Evolutionary conservation across 2,888 invertebrate species (phyloP), one percentile per base, ranked within the genome.

Genomic region (Lasioglossum pauxillum): DNA sequence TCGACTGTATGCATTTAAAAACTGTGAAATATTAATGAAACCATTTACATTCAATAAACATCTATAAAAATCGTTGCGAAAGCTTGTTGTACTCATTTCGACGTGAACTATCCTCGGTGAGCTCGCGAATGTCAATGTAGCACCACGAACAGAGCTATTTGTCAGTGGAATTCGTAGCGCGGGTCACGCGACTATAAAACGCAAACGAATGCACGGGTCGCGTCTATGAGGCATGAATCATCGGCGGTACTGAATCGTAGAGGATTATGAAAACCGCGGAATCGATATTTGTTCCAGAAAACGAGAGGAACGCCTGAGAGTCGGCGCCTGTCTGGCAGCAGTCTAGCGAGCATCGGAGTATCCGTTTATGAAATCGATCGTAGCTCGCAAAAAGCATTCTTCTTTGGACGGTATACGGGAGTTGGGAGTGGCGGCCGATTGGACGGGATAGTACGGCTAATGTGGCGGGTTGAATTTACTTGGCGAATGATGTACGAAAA

Each of bases 241-340:
- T 77, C 75, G 31, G 38, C 72, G 75, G 74, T 27, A 35, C 64
- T 75, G 75, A 86, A 83, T 86, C 87, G 84, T 69, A 75, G 14
- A 64, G 74, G 80, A 87, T 87, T 87, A 81, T 80, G 75, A 83
- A 86, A 83, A 88, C 79, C 73, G 41, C 64, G 79, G 78, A 80
- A 90, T 90, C 90, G 90, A 90, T 90, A 90, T 90, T 90, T 82
- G 90, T 88, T 88, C 90, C 84, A 90, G 88, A 90, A 90, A 90
- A 87, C 80, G 80, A 71, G 82, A 90, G 44, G 57, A 78, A 74
- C 57, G 73, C 80, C 53, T 80, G 72, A 84, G 81, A 84, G 64
- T 78, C 89, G 90, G 88, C 90, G 89, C 90, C 89, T 67, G 91
- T 90, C 90, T 83, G 90, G 73, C 79, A 83, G 67, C 74, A 31